phyloP scores from a whole-genome alignment of 2,888 invertebrate genomes.

The Abrostola triplasia region DNA sequence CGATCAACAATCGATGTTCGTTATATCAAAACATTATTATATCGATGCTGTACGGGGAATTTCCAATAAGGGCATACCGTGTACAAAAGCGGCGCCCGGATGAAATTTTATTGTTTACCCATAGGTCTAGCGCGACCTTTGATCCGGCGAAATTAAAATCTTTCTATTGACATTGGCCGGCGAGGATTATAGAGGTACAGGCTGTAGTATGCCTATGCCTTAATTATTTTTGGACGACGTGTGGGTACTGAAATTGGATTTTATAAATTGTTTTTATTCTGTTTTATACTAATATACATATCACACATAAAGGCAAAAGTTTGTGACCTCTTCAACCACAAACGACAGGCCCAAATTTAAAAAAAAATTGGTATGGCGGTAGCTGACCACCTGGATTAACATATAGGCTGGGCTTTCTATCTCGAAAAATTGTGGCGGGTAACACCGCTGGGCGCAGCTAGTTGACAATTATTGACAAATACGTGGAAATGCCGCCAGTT shows the following conservation, averaged over 20 bases:
- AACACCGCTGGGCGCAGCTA: no score
- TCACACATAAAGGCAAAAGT: no score
- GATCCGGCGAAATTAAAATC: conserved; percentile 37
- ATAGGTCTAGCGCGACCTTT: conserved; percentile 31
- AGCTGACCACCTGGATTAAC: no score
- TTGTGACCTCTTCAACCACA: no score
- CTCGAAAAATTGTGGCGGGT: no score
- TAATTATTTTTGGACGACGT: conserved; percentile 29
- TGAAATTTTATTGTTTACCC: conserved; percentile 44
- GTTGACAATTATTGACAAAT: no score
- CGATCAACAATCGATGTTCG: background rate
- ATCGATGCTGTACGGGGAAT: conserved; percentile 38
- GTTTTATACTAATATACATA: background rate
- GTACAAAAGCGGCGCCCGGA: conserved; percentile 24
- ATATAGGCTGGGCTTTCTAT: no score
- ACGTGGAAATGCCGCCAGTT: no score
- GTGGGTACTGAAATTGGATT: conserved; percentile 1
- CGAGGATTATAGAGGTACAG: conserved; percentile 21
- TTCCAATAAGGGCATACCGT: conserved; percentile 51
- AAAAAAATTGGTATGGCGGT: no score
- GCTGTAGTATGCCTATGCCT: background rate
- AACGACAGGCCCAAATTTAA: no score
- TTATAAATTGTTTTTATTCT: background rate
- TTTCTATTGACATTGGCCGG: conserved; percentile 16
- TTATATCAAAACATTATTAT: conserved; percentile 27